Base-by-base conservation (phyloP, 2,113 vertebrate genomes). In the Orycteropus afer region DNA sequence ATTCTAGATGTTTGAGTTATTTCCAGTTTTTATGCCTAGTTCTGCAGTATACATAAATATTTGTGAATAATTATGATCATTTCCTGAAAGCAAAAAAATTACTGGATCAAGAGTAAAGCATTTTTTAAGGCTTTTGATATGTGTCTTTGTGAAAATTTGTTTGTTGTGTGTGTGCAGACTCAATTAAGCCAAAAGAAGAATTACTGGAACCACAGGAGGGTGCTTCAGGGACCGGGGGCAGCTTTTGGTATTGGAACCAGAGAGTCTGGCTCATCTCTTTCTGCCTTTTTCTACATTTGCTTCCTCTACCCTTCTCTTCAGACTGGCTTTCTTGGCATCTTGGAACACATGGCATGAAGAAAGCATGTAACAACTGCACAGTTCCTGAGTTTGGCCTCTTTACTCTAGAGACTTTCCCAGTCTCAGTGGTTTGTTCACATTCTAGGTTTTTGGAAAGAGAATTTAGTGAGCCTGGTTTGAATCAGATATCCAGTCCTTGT, bases 11-110 rank as follows among this genome's bases (percentile, higher is more conserved):
- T n/a, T n/a, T n/a, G n/a, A n/a, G n/a, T n/a, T n/a, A n/a, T n/a
- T n/a, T n/a, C n/a, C n/a, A n/a, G n/a, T n/a, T n/a, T n/a, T n/a
- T n/a, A n/a, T n/a, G n/a, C n/a, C n/a, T n/a, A n/a, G n/a, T n/a
- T n/a, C n/a, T n/a, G n/a, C n/a, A n/a, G n/a, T n/a, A n/a, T n/a
- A n/a, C n/a, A n/a, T n/a, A n/a, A n/a, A n/a, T n/a, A n/a, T n/a
- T n/a, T n/a, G n/a, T n/a, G n/a, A 8, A 53, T 53, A 53, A 53
- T 53, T 53, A 53, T 53, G 51, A 15, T 53, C 15, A 53, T 53
- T 53, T 53, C 67, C 55, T 89, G 37, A 59, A 85, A 69, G 67
- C 69, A 34, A 92, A 87, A n/a, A 90, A 87, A 73, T 61, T 80
- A 42, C 45, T 79, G 51, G 65, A 29, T 92, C 34, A 37, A 32